Evolutionary conservation across 2,888 invertebrate genomes (phyloP).

Genomic region (Morpho achilles): DNA sequence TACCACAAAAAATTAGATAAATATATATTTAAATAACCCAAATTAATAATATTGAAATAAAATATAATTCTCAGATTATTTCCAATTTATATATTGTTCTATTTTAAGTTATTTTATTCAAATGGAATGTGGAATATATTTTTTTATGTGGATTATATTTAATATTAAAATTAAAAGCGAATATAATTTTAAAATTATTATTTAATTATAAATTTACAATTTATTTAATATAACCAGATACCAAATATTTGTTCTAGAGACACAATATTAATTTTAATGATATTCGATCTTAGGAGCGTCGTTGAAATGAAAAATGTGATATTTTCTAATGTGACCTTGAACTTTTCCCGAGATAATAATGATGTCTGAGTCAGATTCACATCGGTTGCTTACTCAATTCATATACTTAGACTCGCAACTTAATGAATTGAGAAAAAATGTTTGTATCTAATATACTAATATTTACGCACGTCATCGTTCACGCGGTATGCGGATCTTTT

Average conservation of each 20-base stretch:
- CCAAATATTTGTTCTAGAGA: conserved; percentile 4
- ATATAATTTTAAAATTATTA: background rate
- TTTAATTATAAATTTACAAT: background rate
- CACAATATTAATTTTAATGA: background rate
- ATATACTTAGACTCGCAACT: background rate
- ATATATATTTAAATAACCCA: too few relatives aligned
- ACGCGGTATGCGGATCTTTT: background rate
- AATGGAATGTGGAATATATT: too few relatives aligned
- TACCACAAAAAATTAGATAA: too few relatives aligned
- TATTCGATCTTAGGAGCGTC: background rate
- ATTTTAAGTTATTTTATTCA: too few relatives aligned
- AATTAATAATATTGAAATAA: too few relatives aligned
- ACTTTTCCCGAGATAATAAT: conserved; percentile 20
- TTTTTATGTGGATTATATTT: too few relatives aligned
- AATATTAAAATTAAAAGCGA: too few relatives aligned
- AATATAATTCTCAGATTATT: too few relatives aligned
- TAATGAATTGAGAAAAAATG: background rate
- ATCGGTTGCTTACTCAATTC: conserved; percentile 11
- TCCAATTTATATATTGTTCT: too few relatives aligned
- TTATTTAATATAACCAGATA: background rate
- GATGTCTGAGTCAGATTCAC: conserved; percentile 19
- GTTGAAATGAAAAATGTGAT: conserved; percentile 13
- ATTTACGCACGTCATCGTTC: background rate
- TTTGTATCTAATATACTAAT: background rate
- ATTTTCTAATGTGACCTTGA: conserved; percentile 27